phyloP scores from a whole-genome alignment of 2,113 vertebrate genomes.

The Brachionichthys hirsutus region DNA sequence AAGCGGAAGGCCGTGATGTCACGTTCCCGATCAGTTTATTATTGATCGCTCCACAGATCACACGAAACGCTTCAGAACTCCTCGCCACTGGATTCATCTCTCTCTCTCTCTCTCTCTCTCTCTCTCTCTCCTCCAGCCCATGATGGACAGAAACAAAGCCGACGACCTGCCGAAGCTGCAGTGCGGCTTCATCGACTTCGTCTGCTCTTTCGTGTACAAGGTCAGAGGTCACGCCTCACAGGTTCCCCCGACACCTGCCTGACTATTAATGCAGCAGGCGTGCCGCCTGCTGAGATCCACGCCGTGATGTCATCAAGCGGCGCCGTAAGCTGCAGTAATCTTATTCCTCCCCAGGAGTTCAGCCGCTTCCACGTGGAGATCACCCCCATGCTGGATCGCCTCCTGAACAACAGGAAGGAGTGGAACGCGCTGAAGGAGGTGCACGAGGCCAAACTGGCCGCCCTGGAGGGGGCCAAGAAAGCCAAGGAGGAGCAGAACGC shows the following conservation, averaged over 20 bases:
- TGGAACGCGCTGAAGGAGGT: constrained; percentile 81
- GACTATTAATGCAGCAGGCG: too few species aligned
- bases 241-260: not conserved
- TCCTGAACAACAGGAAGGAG: constrained; percentile 83
- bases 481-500: constrained; percentile 66
- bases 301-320: too few species aligned
- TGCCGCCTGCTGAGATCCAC: too few species aligned
- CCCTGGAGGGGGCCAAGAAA: constrained; percentile 70
- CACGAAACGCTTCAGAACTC: too few species aligned
- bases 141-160: constrained; percentile 83
- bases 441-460: constrained; percentile 77
- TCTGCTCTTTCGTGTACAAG: constrained; percentile 83
- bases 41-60: too few species aligned
- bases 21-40: too few species aligned
- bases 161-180: constrained; percentile 79
- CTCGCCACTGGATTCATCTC: too few species aligned
- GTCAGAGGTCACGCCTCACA: constrained; percentile 44
- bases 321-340: too few species aligned
- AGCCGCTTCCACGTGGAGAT: constrained; percentile 82
- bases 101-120: not conserved
- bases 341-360: constrained; percentile 80
- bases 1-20: not conserved
- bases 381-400: constrained; percentile 81
- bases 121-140: constrained; percentile 61
- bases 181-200: constrained; percentile 83